phyloP scores from a whole-genome alignment of 2,797 vertebrate species.

The Microtus obscurus region DNA sequence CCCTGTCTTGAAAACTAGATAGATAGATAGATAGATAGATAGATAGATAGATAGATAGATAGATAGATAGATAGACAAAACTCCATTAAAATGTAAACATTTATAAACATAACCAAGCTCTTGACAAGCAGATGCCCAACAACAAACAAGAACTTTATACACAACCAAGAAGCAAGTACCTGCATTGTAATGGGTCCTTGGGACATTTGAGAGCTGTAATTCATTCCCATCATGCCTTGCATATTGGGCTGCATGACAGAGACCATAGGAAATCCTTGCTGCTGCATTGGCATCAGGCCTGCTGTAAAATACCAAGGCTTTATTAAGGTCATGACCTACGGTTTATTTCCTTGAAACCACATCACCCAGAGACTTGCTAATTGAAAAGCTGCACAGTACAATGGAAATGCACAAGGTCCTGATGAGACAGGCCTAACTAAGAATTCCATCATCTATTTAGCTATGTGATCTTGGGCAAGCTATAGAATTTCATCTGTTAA shows the following conservation, averaged over 20 bases:
- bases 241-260: slow-evolving; percentile 97
- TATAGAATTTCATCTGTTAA: slow-evolving; percentile 26
- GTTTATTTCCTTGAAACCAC: slow-evolving; percentile 12
- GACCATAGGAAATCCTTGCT: slow-evolving; percentile 96
- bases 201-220: slow-evolving; percentile 95
- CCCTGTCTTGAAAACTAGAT: background rate
- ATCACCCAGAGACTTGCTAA: background rate
- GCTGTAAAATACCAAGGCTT: slow-evolving; percentile 74
- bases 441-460: slow-evolving; percentile 58
- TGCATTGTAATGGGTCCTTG: slow-evolving; percentile 95
- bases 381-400: background rate
- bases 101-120: slow-evolving; percentile 31
- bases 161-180: slow-evolving; percentile 86
- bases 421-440: background rate
- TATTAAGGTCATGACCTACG: slow-evolving; percentile 27
- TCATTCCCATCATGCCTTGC: slow-evolving; percentile 98
- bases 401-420: slow-evolving; percentile 11
- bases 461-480: background rate
- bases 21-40: too few relatives aligned
- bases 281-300: slow-evolving; percentile 97
- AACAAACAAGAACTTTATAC: slow-evolving; percentile 39
- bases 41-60: too few relatives aligned
- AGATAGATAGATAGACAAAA: background rate
- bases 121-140: background rate
- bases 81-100: background rate